Percentiles rank a stretch among this genome's conserved stretches.
Conservation (phyloP, 2,797 vertebrate species). For the Remorina albescens region DNA sequence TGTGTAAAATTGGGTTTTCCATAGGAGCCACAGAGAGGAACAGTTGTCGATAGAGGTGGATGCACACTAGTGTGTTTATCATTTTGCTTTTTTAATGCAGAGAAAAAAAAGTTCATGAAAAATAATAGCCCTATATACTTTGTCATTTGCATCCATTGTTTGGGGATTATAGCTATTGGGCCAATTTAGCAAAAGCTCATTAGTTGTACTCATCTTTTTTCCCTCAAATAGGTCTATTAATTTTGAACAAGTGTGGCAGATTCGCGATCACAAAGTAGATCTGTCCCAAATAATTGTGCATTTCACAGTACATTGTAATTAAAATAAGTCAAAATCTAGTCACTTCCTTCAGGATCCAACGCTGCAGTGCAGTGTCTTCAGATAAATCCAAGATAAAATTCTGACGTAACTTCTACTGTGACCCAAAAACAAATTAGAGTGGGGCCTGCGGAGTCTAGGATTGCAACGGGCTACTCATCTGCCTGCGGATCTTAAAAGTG, state of each 20-base stretch:
- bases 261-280: conserved; percentile 16
- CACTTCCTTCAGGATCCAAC: conserved; percentile 29
- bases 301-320: conserved; percentile 60
- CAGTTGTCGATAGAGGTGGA: conserved; percentile 83
- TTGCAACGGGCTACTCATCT: too few relatives aligned
- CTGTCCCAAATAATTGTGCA: conserved; percentile 38
- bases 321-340: conserved; percentile 41
- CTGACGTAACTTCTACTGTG: not conserved
- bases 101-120: conserved; percentile 67
- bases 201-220: conserved; percentile 59
- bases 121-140: conserved; percentile 69
- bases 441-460: too few relatives aligned
- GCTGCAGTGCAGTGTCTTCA: not conserved
- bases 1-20: conserved; percentile 89
- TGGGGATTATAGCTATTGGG: conserved; percentile 53
- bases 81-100: conserved; percentile 71
- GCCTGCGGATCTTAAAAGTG: not conserved
- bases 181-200: conserved; percentile 42
- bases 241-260: conserved; percentile 40
- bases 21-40: conserved; percentile 81
- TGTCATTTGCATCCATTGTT: conserved; percentile 69
- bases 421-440: not conserved
- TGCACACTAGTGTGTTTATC: conserved; percentile 75
- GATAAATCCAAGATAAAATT: conserved; percentile 4
- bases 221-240: conserved; percentile 45